phyloP scores from a whole-genome alignment of 2,113 vertebrate genomes.

The Phrynosoma blainvillii region DNA sequence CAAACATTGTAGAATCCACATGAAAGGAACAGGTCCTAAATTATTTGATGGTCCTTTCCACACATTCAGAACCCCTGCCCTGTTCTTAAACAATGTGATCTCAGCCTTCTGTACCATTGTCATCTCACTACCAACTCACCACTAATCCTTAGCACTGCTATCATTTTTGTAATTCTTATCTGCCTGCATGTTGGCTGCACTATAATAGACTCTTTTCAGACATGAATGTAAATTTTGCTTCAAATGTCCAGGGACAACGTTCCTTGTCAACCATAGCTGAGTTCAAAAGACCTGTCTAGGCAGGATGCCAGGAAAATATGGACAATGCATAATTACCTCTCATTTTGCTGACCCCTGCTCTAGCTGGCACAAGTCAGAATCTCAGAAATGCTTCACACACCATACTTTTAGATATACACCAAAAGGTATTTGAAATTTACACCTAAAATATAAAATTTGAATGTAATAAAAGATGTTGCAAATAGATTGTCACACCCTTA shows the following conservation, averaged over 20 bases:
- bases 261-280: background rate
- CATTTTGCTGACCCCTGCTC: background rate
- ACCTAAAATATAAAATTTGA: background rate
- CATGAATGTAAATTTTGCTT: constrained; percentile 5
- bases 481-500: background rate
- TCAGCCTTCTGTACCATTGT: background rate
- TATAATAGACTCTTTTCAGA: background rate
- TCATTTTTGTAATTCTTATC: background rate
- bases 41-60: too few relatives aligned
- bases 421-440: background rate
- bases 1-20: background rate
- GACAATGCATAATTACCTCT: constrained; percentile 6
- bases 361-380: background rate
- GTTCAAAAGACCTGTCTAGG: background rate
- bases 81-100: background rate
- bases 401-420: background rate
- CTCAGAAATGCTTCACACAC: background rate
- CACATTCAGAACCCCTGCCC: background rate
- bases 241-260: background rate
- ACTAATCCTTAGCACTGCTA: background rate
- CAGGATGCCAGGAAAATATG: constrained; percentile 8
- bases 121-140: too few relatives aligned
- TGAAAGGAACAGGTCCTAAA: background rate
- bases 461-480: background rate
- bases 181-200: background rate